Percentiles rank a stretch among this genome's conserved stretches.
Evolutionary conservation across 2,888 invertebrate species (phyloP).

Genomic region (Entomobrya multifasciata): DNA sequence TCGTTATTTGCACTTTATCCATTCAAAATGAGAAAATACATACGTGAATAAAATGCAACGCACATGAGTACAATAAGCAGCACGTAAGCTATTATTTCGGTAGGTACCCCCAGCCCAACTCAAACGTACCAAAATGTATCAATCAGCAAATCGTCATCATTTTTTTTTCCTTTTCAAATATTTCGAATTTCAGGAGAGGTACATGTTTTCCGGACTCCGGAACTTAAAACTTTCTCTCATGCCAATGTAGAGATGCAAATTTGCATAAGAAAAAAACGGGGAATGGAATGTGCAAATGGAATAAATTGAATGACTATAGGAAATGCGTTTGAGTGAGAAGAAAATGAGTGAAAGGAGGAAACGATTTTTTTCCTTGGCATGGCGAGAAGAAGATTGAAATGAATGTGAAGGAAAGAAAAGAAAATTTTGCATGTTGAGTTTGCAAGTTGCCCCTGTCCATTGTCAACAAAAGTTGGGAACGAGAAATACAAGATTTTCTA

Average conservation of each 20-base stretch:
- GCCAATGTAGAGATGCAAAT: background rate
- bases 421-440: background rate
- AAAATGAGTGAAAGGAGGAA: constrained; percentile 7
- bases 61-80: too few relatives aligned
- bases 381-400: constrained; percentile 42
- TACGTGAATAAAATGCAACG: background rate
- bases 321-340: background rate
- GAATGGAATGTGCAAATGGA: background rate
- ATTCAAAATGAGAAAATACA: background rate
- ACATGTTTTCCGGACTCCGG: too few relatives aligned
- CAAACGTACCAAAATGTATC: constrained; percentile 22
- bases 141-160: constrained; percentile 43
- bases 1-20: too few relatives aligned
- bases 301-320: background rate
- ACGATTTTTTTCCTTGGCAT: background rate
- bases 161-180: background rate
- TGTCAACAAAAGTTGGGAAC: background rate
- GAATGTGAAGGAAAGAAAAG: constrained; percentile 11
- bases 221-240: too few relatives aligned
- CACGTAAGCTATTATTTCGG: too few relatives aligned
- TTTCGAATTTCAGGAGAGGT: too few relatives aligned
- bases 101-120: too few relatives aligned
- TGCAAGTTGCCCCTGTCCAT: background rate
- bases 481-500: background rate
- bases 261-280: background rate